phyloP scores from a whole-genome alignment of 2,797 vertebrate species.

The Mallotus villosus region DNA sequence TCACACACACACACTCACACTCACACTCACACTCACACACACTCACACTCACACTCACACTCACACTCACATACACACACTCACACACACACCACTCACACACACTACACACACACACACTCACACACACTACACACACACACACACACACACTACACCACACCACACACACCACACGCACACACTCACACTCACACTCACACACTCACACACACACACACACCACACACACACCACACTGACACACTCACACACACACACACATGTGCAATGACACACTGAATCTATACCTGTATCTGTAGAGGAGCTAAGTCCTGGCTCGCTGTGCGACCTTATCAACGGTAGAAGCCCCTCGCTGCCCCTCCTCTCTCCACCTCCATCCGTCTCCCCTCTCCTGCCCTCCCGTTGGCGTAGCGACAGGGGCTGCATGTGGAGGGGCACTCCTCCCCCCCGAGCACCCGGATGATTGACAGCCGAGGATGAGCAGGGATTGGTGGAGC shows the following conservation, averaged over 20 bases:
- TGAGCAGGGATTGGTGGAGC: constrained; percentile 45
- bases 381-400: constrained; percentile 41
- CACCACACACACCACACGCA: too few relatives aligned
- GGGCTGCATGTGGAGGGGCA: constrained; percentile 46
- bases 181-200: too few relatives aligned
- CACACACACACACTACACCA: neutral
- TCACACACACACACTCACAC: constrained; percentile 1
- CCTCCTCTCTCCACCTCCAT: constrained; percentile 39
- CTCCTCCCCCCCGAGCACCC: constrained; percentile 57
- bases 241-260: too few relatives aligned
- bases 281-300: constrained; percentile 69
- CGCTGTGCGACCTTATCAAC: constrained; percentile 88
- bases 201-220: neutral
- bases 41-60: constrained; percentile 5
- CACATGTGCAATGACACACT: neutral
- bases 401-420: constrained; percentile 53
- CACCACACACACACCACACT: too few relatives aligned
- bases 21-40: constrained; percentile 11
- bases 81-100: constrained; percentile 8
- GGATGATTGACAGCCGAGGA: constrained; percentile 44
- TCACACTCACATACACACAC: constrained; percentile 4
- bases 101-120: constrained; percentile 6
- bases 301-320: constrained; percentile 81
- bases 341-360: constrained; percentile 60
- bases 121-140: constrained; percentile 4